A percentile compares a stretch with the other conserved stretches of the same genome.
Evolutionary conservation across 1,140 invertebrate species (phyloP).

Genomic region (Scaptomyza graminum): DNA sequence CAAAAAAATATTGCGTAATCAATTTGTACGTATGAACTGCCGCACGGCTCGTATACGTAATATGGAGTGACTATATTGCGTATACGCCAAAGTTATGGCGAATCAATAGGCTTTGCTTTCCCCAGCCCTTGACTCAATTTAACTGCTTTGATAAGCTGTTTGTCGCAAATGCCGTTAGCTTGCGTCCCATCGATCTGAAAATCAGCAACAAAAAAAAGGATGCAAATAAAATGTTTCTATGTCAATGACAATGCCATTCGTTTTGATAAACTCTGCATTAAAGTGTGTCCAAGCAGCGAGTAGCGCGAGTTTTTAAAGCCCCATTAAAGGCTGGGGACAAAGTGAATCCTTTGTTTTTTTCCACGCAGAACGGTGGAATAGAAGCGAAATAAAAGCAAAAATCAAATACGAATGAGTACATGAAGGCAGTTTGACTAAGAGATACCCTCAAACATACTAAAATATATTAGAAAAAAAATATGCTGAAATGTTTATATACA

Average conservation of each 20-base stretch:
- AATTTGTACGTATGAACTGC: constrained; percentile 17
- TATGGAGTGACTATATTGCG: constrained; percentile 37
- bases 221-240: constrained; percentile 80
- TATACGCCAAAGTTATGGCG: constrained; percentile 49
- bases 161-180: constrained; percentile 46
- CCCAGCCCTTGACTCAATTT: constrained; percentile 64
- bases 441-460: no score
- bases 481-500: no score
- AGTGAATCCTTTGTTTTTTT: constrained; percentile 21
- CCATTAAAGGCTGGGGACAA: constrained; percentile 59
- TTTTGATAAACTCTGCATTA: constrained; percentile 70
- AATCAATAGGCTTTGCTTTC: constrained; percentile 24
- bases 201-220: constrained; percentile 63
- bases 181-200: constrained; percentile 50
- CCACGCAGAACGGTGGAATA: background rate
- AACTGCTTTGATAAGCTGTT: constrained; percentile 51
- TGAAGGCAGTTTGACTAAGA: no score
- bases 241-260: constrained; percentile 66
- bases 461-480: no score
- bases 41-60: constrained; percentile 55
- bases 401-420: background rate
- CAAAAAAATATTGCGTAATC: constrained; percentile 30
- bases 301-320: constrained; percentile 64
- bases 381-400: background rate
- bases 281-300: constrained; percentile 62